Evolutionary conservation across 2,113 vertebrate genomes (phyloP).

Genomic region (Carassius carassius): DNA sequence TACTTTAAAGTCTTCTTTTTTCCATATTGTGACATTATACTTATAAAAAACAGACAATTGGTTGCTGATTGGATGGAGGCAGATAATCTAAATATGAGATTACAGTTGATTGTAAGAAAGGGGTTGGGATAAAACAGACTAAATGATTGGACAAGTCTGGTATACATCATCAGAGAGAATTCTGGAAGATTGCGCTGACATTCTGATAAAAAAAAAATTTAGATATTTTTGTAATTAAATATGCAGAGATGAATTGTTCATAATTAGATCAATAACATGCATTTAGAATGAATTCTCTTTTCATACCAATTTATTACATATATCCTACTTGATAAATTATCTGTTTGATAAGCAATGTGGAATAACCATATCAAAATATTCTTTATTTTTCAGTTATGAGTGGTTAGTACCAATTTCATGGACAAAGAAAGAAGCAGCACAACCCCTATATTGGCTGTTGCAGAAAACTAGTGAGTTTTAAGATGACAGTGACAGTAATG

Average conservation of each 20-base stretch:
- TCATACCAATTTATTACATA: not conserved
- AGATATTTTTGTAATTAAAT: too few relatives aligned
- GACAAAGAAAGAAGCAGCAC: rapidly evolving
- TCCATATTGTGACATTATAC: too few relatives aligned
- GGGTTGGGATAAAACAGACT: too few relatives aligned
- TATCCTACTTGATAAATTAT: not conserved
- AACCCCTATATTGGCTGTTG: conserved; percentile 59
- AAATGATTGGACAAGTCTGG: too few relatives aligned
- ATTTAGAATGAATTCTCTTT: too few relatives aligned
- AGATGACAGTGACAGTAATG: not conserved
- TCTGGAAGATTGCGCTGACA: too few relatives aligned
- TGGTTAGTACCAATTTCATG: conserved; percentile 77
- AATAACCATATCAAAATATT: not conserved
- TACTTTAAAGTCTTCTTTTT: not conserved
- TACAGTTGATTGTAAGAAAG: too few relatives aligned
- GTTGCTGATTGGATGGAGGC: too few relatives aligned
- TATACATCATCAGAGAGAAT: too few relatives aligned
- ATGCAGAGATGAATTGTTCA: not conserved
- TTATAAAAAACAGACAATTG: too few relatives aligned
- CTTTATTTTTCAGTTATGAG: conserved; percentile 70
- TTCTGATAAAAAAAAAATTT: too few relatives aligned
- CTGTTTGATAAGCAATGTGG: not conserved
- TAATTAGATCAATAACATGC: not conserved
- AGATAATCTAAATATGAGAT: too few relatives aligned
- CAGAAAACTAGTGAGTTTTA: conserved; percentile 51